Base-by-base conservation (phyloP, 2,888 invertebrate genomes). In the Pseudolycoriella hygida region DNA sequence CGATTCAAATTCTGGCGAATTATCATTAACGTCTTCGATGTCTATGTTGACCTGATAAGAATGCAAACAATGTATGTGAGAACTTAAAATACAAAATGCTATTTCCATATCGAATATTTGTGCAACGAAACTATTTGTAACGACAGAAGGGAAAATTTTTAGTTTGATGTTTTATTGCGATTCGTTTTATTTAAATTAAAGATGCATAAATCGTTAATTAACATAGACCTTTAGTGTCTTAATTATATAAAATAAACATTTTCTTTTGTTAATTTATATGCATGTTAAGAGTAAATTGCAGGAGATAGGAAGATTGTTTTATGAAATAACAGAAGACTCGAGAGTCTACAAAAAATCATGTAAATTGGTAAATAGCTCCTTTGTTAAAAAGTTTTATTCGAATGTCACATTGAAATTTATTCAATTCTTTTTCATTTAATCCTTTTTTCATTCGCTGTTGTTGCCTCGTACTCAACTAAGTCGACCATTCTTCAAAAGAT, bases 21-120 rank as follows among this genome's bases (percentile, higher is more conserved):
- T 96, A 69, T 97, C 96, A 64, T 97, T 97, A 18, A 88, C 80
- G 59, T 97, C 97, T 58, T 83, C 81, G 43, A 94, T 74, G 17
- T 80, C 82, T 52, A 94, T 79, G 67, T 90, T 88, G 42, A 93
- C 88, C 88, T 90, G 68, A 3, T 20, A 32, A 10, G 39, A 12
- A 43, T 20, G 10, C 11, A 40, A 18, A 25, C 25, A 25, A 25
- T 25, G 25, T 25, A 25, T 8, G 25, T 25, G 25, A 25, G 25
- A 25, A 25, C 25, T 25, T 25, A 25, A 25, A 25, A 4, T 4
- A 25, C 4, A 25, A 25, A 25, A 25, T 6, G 8, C 4, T 4
- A 25, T 8, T 25, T 25, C 8, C n/a, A n/a, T n/a, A n/a, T n/a
- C n/a, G n/a, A n/a, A n/a, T 12, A 34, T 34, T 4, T 8, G 8